A percentile compares a stretch with the other conserved stretches of the same genome.
phyloP scores from a whole-genome alignment of 1,140 invertebrate species.

The Vollenhovia emeryi region DNA sequence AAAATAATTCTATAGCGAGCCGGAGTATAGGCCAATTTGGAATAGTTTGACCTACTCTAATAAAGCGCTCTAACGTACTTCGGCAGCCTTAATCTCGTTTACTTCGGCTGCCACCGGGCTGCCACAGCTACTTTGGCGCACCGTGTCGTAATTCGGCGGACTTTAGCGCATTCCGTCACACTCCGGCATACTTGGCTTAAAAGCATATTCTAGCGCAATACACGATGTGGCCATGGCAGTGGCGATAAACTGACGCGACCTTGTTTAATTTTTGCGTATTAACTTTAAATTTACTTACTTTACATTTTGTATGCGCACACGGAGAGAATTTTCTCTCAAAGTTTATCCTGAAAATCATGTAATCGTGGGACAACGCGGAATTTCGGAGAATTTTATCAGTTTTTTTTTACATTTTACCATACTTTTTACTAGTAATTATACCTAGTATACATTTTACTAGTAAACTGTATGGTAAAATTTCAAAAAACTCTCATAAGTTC shows the following conservation, averaged over 20 bases:
- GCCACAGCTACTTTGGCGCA: slow-evolving; percentile 34
- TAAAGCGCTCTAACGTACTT: slow-evolving; percentile 59
- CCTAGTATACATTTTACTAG: too few species aligned
- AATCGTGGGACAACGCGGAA: too few species aligned
- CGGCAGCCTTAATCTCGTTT: slow-evolving; percentile 54
- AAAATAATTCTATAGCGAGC: slow-evolving; percentile 8
- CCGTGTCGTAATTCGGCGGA: slow-evolving; percentile 51
- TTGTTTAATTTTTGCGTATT: background rate
- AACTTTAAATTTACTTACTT: slow-evolving; percentile 25
- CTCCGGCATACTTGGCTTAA: slow-evolving; percentile 41
- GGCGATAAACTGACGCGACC: slow-evolving; percentile 12
- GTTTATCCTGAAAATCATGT: too few species aligned
- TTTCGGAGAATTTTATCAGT: too few species aligned
- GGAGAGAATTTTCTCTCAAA: background rate
- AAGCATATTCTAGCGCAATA: slow-evolving; percentile 28
- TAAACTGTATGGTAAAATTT: too few species aligned
- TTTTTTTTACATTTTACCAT: too few species aligned
- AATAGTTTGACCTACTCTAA: slow-evolving; percentile 56
- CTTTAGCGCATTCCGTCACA: slow-evolving; percentile 41
- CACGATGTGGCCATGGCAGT: slow-evolving; percentile 9
- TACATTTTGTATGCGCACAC: background rate
- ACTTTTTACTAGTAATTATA: too few species aligned
- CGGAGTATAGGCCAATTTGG: slow-evolving; percentile 16
- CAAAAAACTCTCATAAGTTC: too few species aligned
- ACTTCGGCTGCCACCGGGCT: slow-evolving; percentile 39